A percentile compares a stretch with the other conserved stretches of the same genome.
Evolutionary conservation across 2,113 vertebrate species (phyloP).

Genomic region (Gracilinanus agilis): DNA sequence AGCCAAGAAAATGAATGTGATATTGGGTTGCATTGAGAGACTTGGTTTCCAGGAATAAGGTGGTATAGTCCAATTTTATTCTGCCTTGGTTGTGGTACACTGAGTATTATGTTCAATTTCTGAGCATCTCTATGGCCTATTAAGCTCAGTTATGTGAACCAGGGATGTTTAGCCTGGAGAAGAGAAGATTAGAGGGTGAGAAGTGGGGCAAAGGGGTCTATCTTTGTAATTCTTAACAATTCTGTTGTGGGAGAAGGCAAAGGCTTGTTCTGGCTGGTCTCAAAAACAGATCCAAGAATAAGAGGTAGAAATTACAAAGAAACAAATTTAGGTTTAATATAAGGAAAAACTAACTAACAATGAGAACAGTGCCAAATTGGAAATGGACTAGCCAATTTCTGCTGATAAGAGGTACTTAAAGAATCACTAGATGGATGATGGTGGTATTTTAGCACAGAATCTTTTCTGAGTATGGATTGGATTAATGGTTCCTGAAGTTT

Average conservation of each 20-base stretch:
- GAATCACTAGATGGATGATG: neutral
- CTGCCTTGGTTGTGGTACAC: no score
- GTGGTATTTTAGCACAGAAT: neutral
- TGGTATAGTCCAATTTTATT: no score
- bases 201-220: neutral
- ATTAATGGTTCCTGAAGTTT: neutral
- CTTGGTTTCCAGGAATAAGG: no score
- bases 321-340: neutral
- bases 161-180: neutral
- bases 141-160: neutral
- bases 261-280: neutral
- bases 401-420: neutral
- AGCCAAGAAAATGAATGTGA: no score
- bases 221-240: neutral
- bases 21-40: no score
- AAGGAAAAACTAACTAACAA: neutral
- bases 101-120: no score
- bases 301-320: neutral
- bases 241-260: neutral
- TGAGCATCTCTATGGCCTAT: neutral
- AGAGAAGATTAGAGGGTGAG: neutral
- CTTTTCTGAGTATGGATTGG: neutral
- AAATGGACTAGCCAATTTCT: neutral
- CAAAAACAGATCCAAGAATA: neutral
- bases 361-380: neutral